Conservation (phyloP, 1,140 invertebrate genomes). For the Aplysia californica region DNA sequence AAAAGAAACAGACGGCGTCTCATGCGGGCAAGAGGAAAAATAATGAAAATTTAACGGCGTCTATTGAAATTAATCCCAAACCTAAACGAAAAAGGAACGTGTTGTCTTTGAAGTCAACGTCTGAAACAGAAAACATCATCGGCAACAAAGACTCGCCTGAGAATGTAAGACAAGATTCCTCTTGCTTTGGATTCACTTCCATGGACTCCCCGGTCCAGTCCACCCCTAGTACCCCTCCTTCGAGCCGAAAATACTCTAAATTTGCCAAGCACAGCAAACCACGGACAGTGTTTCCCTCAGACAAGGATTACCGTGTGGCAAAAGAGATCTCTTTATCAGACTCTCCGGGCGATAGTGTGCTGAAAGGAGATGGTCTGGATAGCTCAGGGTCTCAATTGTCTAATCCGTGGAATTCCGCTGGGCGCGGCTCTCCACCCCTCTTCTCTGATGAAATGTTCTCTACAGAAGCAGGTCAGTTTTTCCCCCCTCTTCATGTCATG, state of each 20-base stretch:
- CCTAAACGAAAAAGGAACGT: neutral
- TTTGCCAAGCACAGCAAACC: neutral
- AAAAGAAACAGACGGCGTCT: neutral
- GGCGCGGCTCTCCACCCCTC: neutral
- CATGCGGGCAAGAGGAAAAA: neutral
- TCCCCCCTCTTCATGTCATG: neutral
- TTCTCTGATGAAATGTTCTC: constrained; percentile 10
- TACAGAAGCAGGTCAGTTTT: neutral
- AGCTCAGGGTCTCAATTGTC: no score
- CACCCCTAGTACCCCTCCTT: neutral
- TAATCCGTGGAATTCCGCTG: no score
- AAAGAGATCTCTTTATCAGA: neutral
- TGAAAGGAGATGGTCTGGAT: neutral
- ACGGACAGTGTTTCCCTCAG: neutral
- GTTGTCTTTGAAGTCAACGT: neutral
- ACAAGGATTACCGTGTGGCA: neutral
- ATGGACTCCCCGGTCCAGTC: neutral
- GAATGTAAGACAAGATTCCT: neutral
- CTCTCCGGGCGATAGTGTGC: neutral
- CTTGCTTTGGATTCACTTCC: constrained; percentile 10
- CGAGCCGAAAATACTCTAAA: neutral
- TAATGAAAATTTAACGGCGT: neutral
- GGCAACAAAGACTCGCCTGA: neutral
- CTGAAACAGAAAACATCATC: neutral
- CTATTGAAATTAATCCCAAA: neutral